Evolutionary conservation across 1,140 invertebrate species (phyloP), one percentile per base, ranked within the genome.

Genomic region (Euwallacea fornicatus): DNA sequence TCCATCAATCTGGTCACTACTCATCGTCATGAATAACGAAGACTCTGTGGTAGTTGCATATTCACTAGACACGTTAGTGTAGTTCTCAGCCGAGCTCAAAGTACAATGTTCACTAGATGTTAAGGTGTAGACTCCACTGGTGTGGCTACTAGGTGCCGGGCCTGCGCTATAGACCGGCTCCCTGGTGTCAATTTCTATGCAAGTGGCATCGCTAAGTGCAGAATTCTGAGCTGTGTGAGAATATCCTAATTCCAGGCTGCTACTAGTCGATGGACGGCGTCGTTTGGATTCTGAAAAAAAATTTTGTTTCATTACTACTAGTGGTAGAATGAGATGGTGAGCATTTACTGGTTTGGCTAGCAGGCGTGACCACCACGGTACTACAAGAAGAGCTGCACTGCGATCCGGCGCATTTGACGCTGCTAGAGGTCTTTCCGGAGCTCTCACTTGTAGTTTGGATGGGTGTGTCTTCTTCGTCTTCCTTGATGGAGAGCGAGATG

Each of bases 211-310:
- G 77, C 88, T 90, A 42, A 92, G 77, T 15, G 89, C 85, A 1
- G 91, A 93, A 79, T 93, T 93, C 82, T 94, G 91, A 8, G 91
- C 90, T 2, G 91, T 93, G 77, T 93, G 91, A 69, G 90, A 92
- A 75, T 90, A 93, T 42, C 91, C 90, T 54, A 93, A 80, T 81
- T 93, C 91, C 74, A 93, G 82, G 76, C 91, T 93, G 63, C 90
- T 92, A 10, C 86, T 89, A 16, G 90, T 90, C 15, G 88, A 91
- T 66, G 85, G 83, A 78, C 86, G 84, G 73, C 87, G 84, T 42
- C 86, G 83, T 72, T 84, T 86, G 6, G 86, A 78, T 67, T 86
- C 85, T 72, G 85, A 80, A 76, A 86, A 72, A 61, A 0, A 7
- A 13, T 58, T 33, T 43, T 42, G 10, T 43, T 43, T 13, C 4